phyloP scores from a whole-genome alignment of 2,888 invertebrate genomes.

The Hirtodrosophila cameraria region DNA sequence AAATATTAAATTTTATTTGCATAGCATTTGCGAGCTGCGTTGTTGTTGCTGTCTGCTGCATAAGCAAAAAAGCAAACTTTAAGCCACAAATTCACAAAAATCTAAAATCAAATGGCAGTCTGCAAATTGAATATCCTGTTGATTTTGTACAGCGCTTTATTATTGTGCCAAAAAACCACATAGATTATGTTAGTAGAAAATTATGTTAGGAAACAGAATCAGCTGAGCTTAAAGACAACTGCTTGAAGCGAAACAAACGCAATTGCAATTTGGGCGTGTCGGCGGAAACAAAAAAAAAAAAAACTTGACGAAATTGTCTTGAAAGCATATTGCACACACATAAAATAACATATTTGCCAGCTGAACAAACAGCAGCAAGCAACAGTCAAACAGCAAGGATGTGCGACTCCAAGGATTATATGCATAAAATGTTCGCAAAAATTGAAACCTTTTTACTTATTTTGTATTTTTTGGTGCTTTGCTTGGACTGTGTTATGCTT shows the following conservation, averaged over 20 bases:
- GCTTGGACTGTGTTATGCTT: slow-evolving; percentile 45
- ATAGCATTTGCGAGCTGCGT: slow-evolving; percentile 36
- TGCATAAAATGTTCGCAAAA: slow-evolving; percentile 52
- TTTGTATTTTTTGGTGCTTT: slow-evolving; percentile 8
- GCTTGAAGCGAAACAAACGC: background rate
- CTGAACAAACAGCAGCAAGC: slow-evolving; percentile 38
- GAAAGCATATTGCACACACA: slow-evolving; percentile 57
- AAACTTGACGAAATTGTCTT: slow-evolving; percentile 44
- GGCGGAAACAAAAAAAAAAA: slow-evolving; percentile 2
- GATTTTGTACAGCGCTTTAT: slow-evolving; percentile 18
- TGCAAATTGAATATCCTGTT: slow-evolving; percentile 43
- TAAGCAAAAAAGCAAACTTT: slow-evolving; percentile 29
- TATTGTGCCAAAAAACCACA: slow-evolving; percentile 5
- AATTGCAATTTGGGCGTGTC: slow-evolving; percentile 27
- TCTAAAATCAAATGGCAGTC: slow-evolving; percentile 1
- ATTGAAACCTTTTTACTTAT: slow-evolving; percentile 29
- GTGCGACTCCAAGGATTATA: slow-evolving; percentile 60
- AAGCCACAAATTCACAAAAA: no score
- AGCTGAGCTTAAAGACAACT: slow-evolving; percentile 15
- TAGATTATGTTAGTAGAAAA: slow-evolving; percentile 17
- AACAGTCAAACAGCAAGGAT: slow-evolving; percentile 35
- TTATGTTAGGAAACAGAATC: slow-evolving; percentile 17
- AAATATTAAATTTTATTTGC: slow-evolving; percentile 60
- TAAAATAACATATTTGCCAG: slow-evolving; percentile 69
- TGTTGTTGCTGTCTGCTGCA: slow-evolving; percentile 13